Conservation (phyloP, 2,888 invertebrate genomes). For the Drosophila formosana region DNA sequence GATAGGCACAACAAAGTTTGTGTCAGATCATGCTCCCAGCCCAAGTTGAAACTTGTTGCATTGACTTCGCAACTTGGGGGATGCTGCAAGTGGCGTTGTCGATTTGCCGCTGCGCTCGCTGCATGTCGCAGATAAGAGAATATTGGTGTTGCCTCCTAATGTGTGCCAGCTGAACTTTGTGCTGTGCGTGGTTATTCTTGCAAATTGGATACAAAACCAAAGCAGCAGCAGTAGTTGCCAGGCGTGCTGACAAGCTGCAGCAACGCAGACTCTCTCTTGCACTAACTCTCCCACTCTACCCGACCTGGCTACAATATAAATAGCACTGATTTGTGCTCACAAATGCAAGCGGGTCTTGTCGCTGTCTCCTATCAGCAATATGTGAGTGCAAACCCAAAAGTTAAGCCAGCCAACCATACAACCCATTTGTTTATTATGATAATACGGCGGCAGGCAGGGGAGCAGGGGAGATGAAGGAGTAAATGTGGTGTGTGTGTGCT, state of each 20-base stretch:
- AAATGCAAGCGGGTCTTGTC: constrained; percentile 54
- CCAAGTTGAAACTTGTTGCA: constrained; percentile 67
- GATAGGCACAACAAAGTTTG: constrained; percentile 75
- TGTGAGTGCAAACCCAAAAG: constrained; percentile 59
- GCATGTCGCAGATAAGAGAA: constrained; percentile 57
- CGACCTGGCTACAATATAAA: constrained; percentile 69
- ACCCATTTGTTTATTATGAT: constrained; percentile 80
- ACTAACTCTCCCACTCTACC: neutral
- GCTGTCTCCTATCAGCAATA: constrained; percentile 46
- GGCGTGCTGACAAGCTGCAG: constrained; percentile 58
- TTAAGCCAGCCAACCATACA: constrained; percentile 77
- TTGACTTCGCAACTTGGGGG: constrained; percentile 58
- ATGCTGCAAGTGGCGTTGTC: constrained; percentile 35
- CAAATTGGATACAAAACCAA: constrained; percentile 50
- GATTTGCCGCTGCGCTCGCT: constrained; percentile 36
- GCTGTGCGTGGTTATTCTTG: constrained; percentile 51
- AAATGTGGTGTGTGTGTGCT: constrained; percentile 1
- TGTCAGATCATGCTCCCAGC: constrained; percentile 18
- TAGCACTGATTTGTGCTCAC: constrained; percentile 79
- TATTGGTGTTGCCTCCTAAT: constrained; percentile 32
- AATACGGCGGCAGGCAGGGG: constrained; percentile 45
- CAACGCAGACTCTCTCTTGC: constrained; percentile 12
- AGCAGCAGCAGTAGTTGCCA: constrained; percentile 41
- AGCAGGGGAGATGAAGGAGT: neutral
- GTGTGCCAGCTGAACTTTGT: constrained; percentile 39